These are phyloP conservation scores for Acanthopagrus latus DNA, from an alignment of 2,797 vertebrate species.

Conservation along the genomic window DNA sequence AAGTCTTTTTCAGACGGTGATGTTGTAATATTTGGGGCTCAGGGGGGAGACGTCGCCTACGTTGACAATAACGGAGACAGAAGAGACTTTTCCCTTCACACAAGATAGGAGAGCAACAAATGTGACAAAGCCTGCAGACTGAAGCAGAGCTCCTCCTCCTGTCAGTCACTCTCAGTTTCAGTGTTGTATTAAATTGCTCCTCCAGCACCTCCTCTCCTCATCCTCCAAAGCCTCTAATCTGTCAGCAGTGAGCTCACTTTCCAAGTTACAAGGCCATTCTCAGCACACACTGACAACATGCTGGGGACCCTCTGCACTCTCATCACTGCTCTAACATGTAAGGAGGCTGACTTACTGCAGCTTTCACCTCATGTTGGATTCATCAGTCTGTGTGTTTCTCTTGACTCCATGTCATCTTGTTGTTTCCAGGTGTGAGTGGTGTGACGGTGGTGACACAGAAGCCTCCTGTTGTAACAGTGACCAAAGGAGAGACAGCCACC, in stretches of 20 bases:
- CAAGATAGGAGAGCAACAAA: too few relatives aligned
- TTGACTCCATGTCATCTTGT: slow-evolving; percentile 50
- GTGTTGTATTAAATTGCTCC: slow-evolving; percentile 49
- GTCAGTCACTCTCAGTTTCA: slow-evolving; percentile 26
- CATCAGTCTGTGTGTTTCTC: too few relatives aligned
- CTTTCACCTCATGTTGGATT: too few relatives aligned
- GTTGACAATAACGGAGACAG: too few relatives aligned
- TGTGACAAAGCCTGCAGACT: background rate
- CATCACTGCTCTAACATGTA: slow-evolving; percentile 14
- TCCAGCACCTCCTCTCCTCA: slow-evolving; percentile 53
- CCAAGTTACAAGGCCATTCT: background rate
- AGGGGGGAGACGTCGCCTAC: background rate
- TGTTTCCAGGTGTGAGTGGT: slow-evolving; percentile 10
- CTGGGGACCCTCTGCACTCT: too few relatives aligned
- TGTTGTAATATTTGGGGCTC: background rate
- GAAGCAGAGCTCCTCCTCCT: slow-evolving; percentile 42
- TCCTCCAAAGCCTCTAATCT: too few relatives aligned
- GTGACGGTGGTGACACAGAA: slow-evolving; percentile 28
- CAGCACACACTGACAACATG: too few relatives aligned
- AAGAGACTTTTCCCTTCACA: too few relatives aligned
- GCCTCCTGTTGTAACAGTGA: slow-evolving; percentile 19
- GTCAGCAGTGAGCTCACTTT: too few relatives aligned
- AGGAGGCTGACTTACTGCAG: too few relatives aligned
- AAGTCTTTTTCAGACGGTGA: background rate
- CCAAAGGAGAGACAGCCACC: slow-evolving; percentile 2